Percentiles rank a stretch among this genome's conserved stretches.
These are phyloP conservation scores for Dione vanillae DNA, from an alignment of 2,888 invertebrate genomes.

Conservation along the genomic window DNA sequence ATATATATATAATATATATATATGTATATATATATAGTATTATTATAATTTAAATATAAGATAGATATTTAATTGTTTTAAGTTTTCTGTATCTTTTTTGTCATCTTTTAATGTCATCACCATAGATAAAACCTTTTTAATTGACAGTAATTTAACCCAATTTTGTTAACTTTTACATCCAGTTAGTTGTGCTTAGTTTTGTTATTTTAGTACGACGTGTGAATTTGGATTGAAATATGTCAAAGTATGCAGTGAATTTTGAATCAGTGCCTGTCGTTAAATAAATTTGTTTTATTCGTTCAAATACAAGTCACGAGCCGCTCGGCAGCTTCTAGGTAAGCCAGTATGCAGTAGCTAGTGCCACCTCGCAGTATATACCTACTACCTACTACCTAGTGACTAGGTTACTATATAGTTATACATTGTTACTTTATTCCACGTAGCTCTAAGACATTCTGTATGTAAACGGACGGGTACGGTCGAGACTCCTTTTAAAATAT, in stretches of 20 bases:
- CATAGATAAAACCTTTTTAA: not conserved
- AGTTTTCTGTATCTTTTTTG: not conserved
- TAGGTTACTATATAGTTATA: slow-evolving; percentile 58
- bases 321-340: slow-evolving; percentile 53
- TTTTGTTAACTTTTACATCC: not conserved
- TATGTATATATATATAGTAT: too few species aligned
- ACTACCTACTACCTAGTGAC: too few species aligned
- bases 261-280: too few species aligned
- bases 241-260: too few species aligned
- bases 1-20: too few species aligned
- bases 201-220: too few species aligned
- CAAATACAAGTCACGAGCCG: slow-evolving; percentile 37
- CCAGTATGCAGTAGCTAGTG: slow-evolving; percentile 68
- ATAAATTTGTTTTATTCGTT: too few species aligned
- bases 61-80: too few species aligned
- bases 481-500: slow-evolving; percentile 72
- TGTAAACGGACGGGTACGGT: slow-evolving; percentile 72
- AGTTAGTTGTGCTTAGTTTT: not conserved
- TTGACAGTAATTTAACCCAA: slow-evolving; percentile 1
- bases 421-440: slow-evolving; percentile 70
- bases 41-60: too few species aligned
- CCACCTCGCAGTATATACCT: slow-evolving; percentile 76
- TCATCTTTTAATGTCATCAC: not conserved
- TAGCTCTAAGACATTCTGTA: slow-evolving; percentile 73
- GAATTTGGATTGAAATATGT: too few species aligned